These are phyloP conservation scores for Dryadula phaetusa DNA, from an alignment of 2,888 invertebrate genomes.

Conservation along the genomic window DNA sequence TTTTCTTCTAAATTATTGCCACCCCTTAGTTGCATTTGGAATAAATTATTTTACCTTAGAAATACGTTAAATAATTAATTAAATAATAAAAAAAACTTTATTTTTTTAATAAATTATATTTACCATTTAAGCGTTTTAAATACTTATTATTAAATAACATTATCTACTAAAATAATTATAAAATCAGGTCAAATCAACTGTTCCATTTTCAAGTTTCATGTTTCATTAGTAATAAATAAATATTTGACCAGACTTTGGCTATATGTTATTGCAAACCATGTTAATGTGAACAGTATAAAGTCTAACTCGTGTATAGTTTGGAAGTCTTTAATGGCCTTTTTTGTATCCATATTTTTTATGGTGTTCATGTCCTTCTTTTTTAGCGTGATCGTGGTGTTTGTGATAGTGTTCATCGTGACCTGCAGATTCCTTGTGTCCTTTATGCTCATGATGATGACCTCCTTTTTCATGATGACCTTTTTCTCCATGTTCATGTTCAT, in stretches of 20 bases:
- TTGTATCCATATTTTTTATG: conserved; percentile 91
- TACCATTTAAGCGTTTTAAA: conserved; percentile 31
- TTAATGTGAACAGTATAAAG: conserved; percentile 33
- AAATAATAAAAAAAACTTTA: not conserved
- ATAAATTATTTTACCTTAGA: not conserved
- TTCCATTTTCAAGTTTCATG: conserved; percentile 30
- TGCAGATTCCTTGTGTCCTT: conserved; percentile 90
- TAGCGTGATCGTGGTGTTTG: conserved; percentile 89
- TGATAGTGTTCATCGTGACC: conserved; percentile 91
- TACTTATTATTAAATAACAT: conserved; percentile 33
- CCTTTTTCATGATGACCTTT: conserved; percentile 93
- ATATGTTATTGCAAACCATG: conserved; percentile 32
- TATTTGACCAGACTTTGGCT: conserved; percentile 44
- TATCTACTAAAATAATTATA: not conserved
- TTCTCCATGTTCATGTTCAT: conserved; percentile 91
- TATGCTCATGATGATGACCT: conserved; percentile 90
- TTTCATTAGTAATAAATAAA: conserved; percentile 48
- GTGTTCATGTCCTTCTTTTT: conserved; percentile 91
- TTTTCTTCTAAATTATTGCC: no score
- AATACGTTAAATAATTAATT: not conserved
- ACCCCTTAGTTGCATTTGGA: no score
- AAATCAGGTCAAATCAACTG: conserved; percentile 11
- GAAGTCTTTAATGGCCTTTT: conserved; percentile 70
- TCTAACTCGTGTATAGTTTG: conserved; percentile 31
- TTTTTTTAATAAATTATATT: conserved; percentile 24